phyloP scores from a whole-genome alignment of 2,888 invertebrate genomes.

The Halocaridina rubra region DNA sequence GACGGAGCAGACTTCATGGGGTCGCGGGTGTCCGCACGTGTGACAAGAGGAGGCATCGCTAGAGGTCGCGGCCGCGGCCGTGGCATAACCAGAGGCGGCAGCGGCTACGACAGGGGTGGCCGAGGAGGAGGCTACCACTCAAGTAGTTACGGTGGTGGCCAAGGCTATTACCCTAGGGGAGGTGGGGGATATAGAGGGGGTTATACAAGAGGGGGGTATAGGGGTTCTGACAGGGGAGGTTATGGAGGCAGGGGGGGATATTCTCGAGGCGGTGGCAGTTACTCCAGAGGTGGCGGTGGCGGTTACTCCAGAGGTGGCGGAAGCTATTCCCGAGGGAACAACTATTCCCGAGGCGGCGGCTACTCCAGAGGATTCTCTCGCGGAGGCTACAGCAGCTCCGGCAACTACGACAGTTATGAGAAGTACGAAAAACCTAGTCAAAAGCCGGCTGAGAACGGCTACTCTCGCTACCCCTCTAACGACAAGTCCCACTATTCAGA shows the following conservation, averaged over 20 bases:
- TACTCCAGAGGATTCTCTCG: conserved; percentile 55
- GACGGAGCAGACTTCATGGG: conserved; percentile 62
- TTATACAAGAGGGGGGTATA: conserved; percentile 54
- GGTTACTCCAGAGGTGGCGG: conserved; percentile 49
- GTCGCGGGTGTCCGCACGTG: conserved; percentile 53
- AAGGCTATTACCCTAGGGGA: conserved; percentile 52
- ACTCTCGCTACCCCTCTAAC: conserved; percentile 61
- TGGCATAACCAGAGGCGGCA: conserved; percentile 35
- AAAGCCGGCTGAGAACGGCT: conserved; percentile 60
- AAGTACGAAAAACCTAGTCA: conserved; percentile 58
- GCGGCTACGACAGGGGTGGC: conserved; percentile 40
- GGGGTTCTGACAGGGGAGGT: conserved; percentile 56
- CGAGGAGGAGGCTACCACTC: conserved; percentile 43
- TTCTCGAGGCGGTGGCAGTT: conserved; percentile 50
- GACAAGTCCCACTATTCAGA: conserved; percentile 60
- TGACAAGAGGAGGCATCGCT: conserved; percentile 62
- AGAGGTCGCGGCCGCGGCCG: conserved; percentile 52
- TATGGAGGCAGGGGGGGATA: conserved; percentile 54
- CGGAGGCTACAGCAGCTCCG: conserved; percentile 46
- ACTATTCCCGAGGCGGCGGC: conserved; percentile 51
- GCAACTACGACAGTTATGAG: conserved; percentile 53
- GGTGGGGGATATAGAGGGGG: conserved; percentile 54
- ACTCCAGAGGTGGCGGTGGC: conserved; percentile 55
- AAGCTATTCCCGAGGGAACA: conserved; percentile 50
- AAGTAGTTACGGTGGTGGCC: conserved; percentile 45